A percentile compares a stretch with the other conserved stretches of the same genome.
These are phyloP conservation scores for Nyctibius grandis DNA, from an alignment of 2,797 vertebrate species.

Conservation along the genomic window DNA sequence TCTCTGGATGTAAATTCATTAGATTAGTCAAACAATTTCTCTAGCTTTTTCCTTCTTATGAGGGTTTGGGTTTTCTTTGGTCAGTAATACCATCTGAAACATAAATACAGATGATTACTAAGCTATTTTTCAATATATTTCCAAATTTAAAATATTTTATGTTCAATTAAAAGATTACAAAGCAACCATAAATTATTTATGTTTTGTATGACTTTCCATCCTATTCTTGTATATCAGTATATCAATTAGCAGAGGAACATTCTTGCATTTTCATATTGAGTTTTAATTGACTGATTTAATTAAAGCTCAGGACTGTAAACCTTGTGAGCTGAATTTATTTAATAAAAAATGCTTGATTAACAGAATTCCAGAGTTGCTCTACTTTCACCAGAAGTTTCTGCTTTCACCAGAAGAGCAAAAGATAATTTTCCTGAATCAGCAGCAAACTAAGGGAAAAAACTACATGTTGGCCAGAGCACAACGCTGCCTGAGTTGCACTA, in stretches of 20 bases:
- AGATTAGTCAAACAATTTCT: constrained; percentile 41
- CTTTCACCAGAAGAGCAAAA: neutral
- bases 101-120: constrained; percentile 5
- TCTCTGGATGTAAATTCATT: neutral
- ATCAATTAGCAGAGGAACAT: constrained; percentile 24
- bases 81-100: constrained; percentile 33
- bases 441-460: neutral
- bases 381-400: neutral
- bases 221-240: constrained; percentile 37
- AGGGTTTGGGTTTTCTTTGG: neutral
- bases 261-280: constrained; percentile 47
- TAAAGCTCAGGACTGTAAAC: constrained; percentile 53
- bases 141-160: constrained; percentile 43
- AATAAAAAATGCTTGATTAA: neutral
- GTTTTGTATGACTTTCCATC: constrained; percentile 52
- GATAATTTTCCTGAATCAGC: neutral
- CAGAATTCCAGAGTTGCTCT: neutral
- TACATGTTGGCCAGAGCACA: neutral
- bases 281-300: constrained; percentile 64
- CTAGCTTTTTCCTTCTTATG: constrained; percentile 19
- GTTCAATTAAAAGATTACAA: constrained; percentile 49
- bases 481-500: neutral
- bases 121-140: constrained; percentile 42
- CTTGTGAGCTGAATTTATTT: constrained; percentile 50
- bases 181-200: constrained; percentile 53